A percentile compares a stretch with the other conserved stretches of the same genome.
Conservation (phyloP, 2,113 vertebrate species). For the Syngnathus typhle region DNA sequence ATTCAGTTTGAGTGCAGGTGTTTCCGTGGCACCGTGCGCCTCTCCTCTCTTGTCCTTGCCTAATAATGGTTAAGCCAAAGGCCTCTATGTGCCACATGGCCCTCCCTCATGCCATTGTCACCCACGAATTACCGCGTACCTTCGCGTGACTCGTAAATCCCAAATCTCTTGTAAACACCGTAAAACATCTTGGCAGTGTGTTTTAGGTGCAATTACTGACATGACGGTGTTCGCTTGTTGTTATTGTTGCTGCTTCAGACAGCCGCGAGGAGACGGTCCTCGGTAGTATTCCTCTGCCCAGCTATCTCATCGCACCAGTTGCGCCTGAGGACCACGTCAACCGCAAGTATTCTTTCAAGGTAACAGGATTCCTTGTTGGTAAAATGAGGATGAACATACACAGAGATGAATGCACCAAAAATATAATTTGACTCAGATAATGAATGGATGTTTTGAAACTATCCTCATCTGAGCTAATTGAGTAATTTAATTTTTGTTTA, state of each 20-base stretch:
- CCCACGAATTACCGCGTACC: slow-evolving; percentile 38
- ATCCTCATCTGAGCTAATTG: too few species aligned
- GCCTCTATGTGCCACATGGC: slow-evolving; percentile 24
- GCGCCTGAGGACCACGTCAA: slow-evolving; percentile 89
- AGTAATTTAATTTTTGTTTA: too few species aligned
- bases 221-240: slow-evolving; percentile 6
- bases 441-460: too few species aligned
- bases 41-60: slow-evolving; percentile 47
- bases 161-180: slow-evolving; percentile 21
- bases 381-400: background rate
- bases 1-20: slow-evolving; percentile 33
- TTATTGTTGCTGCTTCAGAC: slow-evolving; percentile 67
- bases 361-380: slow-evolving; percentile 47
- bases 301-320: slow-evolving; percentile 86
- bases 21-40: slow-evolving; percentile 31
- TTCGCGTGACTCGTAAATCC: slow-evolving; percentile 33
- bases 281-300: slow-evolving; percentile 94
- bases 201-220: slow-evolving; percentile 18
- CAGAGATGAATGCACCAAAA: background rate
- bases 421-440: too few species aligned
- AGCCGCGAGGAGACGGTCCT: slow-evolving; percentile 93
- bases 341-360: slow-evolving; percentile 98
- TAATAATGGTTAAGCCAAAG: slow-evolving; percentile 57
- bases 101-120: slow-evolving; percentile 35
- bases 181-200: slow-evolving; percentile 14